phyloP scores from a whole-genome alignment of 2,888 invertebrate genomes.

The Parasteatoda lunata region DNA sequence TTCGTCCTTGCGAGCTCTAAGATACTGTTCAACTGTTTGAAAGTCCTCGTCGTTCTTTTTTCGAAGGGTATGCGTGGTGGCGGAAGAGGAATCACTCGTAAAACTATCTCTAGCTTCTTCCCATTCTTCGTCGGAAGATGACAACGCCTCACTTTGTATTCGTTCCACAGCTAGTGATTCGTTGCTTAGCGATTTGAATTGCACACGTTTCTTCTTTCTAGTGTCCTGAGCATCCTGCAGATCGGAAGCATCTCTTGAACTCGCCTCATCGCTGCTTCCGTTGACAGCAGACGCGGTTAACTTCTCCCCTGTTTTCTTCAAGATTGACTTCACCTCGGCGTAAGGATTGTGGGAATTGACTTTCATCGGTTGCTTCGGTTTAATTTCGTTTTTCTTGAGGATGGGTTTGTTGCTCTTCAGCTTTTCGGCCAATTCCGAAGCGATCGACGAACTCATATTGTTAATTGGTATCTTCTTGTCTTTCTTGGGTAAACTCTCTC shows the following conservation, averaged over 20 bases:
- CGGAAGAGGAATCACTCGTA: constrained; percentile 8
- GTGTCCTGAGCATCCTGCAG: constrained; percentile 21
- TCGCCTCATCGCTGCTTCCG: not conserved
- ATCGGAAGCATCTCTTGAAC: not conserved
- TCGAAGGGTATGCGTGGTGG: not conserved
- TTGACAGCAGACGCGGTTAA: not conserved
- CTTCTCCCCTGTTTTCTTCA: constrained; percentile 66
- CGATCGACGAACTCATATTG: constrained; percentile 43
- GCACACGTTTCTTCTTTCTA: constrained; percentile 60
- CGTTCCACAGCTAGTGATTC: constrained; percentile 57
- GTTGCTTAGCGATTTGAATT: constrained; percentile 63
- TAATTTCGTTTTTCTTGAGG: constrained; percentile 53
- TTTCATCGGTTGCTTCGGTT: constrained; percentile 33
- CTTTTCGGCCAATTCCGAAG: constrained; percentile 45
- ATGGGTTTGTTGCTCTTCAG: constrained; percentile 58
- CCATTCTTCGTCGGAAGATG: constrained; percentile 66
- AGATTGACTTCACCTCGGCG: constrained; percentile 68
- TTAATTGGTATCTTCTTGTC: constrained; percentile 16
- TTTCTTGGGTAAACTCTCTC: not conserved
- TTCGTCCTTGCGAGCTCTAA: constrained; percentile 18
- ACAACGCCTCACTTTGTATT: constrained; percentile 39
- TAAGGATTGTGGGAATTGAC: constrained; percentile 51
- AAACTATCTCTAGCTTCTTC: constrained; percentile 63
- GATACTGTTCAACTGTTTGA: constrained; percentile 35
- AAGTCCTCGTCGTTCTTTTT: constrained; percentile 22